phyloP scores from a whole-genome alignment of 2,888 invertebrate genomes.

The Vesta saturnalis region DNA sequence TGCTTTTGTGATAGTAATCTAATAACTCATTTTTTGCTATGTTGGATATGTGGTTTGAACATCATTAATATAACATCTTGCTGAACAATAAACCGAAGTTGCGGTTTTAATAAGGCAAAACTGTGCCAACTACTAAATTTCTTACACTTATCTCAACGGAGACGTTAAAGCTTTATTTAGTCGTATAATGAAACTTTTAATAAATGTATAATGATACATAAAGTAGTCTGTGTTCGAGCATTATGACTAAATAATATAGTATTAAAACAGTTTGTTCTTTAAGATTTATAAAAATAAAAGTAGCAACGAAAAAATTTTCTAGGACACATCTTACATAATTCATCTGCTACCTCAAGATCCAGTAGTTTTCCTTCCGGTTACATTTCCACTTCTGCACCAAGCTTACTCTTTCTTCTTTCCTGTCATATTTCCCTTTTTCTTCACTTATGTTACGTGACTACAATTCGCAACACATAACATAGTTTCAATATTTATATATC shows the following conservation, averaged over 20 bases:
- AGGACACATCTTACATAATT: constrained; percentile 61
- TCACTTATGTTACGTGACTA: constrained; percentile 29
- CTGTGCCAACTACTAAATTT: too few species aligned
- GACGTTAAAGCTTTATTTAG: too few species aligned
- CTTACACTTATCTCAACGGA: too few species aligned
- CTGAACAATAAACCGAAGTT: too few species aligned
- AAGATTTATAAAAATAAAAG: constrained; percentile 33
- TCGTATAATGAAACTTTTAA: background rate
- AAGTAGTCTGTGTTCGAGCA: background rate
- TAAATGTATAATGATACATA: background rate
- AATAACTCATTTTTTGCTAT: too few species aligned
- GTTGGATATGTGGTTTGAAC: too few species aligned
- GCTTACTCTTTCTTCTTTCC: constrained; percentile 32
- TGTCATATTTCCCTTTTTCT: constrained; percentile 33
- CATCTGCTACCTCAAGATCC: constrained; percentile 60
- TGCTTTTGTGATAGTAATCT: too few species aligned
- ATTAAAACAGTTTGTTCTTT: constrained; percentile 24
- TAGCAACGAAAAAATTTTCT: constrained; percentile 36
- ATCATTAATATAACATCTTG: too few species aligned
- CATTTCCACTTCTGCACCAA: constrained; percentile 56
- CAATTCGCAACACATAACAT: constrained; percentile 22
- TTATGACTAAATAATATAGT: constrained; percentile 22
- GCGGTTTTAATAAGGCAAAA: too few species aligned
- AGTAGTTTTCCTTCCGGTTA: constrained; percentile 62
- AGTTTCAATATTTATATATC: background rate